Evolutionary conservation across 2,113 vertebrate species (phyloP), one percentile per base, ranked within the genome.

Genomic region (Hyaena hyaena): DNA sequence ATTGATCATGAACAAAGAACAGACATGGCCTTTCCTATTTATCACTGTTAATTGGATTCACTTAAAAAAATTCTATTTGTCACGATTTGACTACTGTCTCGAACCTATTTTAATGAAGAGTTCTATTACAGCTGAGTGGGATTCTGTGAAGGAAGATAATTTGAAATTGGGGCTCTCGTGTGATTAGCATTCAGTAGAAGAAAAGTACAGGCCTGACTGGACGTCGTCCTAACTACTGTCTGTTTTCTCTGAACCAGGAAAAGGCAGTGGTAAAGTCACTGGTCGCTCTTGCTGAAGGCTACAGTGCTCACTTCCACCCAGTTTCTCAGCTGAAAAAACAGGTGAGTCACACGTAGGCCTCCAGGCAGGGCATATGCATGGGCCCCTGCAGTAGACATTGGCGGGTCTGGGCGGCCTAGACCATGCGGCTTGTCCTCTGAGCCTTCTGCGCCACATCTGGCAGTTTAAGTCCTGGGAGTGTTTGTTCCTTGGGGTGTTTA

Each of bases 231-330:
- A 16, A 74, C 84, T 5, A 2, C 8, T 31, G 7, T 24, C 45
- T 92, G 0, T 55, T 79, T 97, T 90, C 87, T 94, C 33, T 93
- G 35, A 96, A 97, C 96, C 82, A 99, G 99, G 99, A 98, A 7
- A 95, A 96, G 1, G 1, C 84, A 39, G 26, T 16, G 3, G 33
- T 99, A 45, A 90, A 82, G 65, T 16, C 93, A 1, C 39, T 99
- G 91, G 83, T 98, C 3, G 74, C 7, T 28, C 97, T 95, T 39
- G 98, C 97, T 2, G 96, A 81, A 79, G 80, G 79, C 68, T 99
- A 99, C 95, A 28, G 0, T 2, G 98, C 99, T 88, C 98, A 58
- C 68, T 99, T 98, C 97, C 99, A 99, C 94, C 99, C 99, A 0
- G 65, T 98, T 39, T 92, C 98, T 16, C 97, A 28, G 82, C 98